A percentile compares a stretch with the other conserved stretches of the same genome.
Evolutionary conservation across 2,888 invertebrate genomes (phyloP).

Genomic region (Protophormia terraenovae): DNA sequence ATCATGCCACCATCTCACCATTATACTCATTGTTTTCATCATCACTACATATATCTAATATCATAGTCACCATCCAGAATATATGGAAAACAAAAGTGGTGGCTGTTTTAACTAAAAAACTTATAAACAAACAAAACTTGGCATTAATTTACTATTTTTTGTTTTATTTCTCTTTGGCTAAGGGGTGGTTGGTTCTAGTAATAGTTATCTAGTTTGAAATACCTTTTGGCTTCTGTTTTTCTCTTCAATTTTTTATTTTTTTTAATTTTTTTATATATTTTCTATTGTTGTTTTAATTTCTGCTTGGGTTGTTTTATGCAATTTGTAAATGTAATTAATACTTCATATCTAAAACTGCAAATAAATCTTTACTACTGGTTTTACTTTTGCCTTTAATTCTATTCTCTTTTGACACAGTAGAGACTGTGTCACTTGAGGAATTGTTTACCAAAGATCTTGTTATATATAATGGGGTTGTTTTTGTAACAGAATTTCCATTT

Average conservation of each 20-base stretch:
- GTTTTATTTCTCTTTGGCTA: neutral
- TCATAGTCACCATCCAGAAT: neutral
- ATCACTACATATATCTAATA: neutral
- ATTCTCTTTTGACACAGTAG: conserved; percentile 22
- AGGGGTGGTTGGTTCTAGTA: conserved; percentile 7
- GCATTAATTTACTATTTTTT: neutral
- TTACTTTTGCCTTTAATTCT: neutral
- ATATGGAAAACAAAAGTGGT: conserved; percentile 45
- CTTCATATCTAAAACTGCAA: conserved; percentile 16
- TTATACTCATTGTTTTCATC: neutral
- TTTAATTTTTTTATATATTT: neutral
- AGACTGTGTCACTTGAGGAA: conserved; percentile 49
- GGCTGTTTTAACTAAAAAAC: conserved; percentile 32
- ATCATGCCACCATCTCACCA: conserved; percentile 34
- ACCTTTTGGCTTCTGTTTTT: conserved; percentile 13
- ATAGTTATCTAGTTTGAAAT: conserved; percentile 32
- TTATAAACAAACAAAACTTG: conserved; percentile 43
- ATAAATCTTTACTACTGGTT: conserved; percentile 31
- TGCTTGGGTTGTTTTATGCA: conserved; percentile 66
- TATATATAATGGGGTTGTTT: conserved; percentile 42
- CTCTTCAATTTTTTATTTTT: neutral
- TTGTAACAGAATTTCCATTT: conserved; percentile 46
- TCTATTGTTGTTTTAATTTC: conserved; percentile 42
- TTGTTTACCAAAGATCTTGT: conserved; percentile 5
- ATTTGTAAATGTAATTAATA: conserved; percentile 67